These are phyloP conservation scores for Rhinoraja longicauda DNA, from an alignment of 2,797 vertebrate genomes.

Conservation along the genomic window DNA sequence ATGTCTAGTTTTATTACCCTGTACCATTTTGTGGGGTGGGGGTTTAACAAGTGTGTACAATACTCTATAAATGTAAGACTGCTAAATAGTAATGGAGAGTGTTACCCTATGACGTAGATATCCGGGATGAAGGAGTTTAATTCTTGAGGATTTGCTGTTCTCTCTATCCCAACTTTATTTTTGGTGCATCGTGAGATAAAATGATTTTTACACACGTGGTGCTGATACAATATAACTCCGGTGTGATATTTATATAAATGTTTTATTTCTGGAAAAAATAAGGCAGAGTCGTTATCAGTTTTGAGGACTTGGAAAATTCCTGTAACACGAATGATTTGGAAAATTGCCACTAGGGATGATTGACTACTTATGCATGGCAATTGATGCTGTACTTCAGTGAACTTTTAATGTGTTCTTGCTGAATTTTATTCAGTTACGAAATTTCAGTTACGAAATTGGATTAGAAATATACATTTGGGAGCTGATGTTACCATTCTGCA, in stretches of 20 bases:
- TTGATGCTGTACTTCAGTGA: neutral
- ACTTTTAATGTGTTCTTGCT: neutral
- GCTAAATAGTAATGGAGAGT: neutral
- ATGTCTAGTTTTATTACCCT: neutral
- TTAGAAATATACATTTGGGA: neutral
- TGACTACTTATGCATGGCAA: neutral
- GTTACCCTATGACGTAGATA: neutral
- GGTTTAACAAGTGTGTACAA: neutral
- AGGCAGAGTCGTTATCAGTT: too few relatives aligned
- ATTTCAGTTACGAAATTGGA: neutral
- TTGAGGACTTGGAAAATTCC: neutral
- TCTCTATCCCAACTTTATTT: neutral
- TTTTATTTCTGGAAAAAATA: too few relatives aligned
- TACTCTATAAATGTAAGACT: too few relatives aligned
- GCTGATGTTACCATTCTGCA: neutral
- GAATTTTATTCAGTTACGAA: neutral
- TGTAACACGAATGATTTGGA: neutral
- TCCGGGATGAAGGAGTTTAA: neutral
- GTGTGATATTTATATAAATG: neutral
- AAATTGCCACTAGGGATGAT: conserved; percentile 6
- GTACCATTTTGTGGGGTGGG: neutral
- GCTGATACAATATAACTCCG: neutral
- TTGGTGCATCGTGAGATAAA: neutral
- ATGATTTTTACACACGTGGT: neutral
- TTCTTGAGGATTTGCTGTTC: neutral